Conservation (phyloP, 2,113 vertebrate genomes). For the cattle (Bos taurus) region DNA sequence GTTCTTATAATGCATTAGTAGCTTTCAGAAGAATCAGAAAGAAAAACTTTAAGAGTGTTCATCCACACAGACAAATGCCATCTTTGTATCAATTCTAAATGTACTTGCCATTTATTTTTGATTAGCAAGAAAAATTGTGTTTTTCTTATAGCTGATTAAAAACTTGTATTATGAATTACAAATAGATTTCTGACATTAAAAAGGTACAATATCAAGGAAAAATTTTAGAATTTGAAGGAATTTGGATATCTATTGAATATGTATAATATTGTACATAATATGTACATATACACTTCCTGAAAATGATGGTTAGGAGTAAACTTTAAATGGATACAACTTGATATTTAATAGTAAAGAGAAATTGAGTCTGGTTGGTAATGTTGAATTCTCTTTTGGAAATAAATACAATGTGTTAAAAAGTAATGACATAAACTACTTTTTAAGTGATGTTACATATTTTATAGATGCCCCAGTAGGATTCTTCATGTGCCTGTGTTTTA, state of each 20-base stretch:
- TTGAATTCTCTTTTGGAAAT: constrained; percentile 64
- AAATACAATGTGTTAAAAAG: constrained; percentile 57
- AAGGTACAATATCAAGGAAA: neutral
- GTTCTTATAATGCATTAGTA: neutral
- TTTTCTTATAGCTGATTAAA: neutral
- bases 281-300: neutral
- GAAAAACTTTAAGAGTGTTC: neutral
- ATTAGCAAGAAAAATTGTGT: neutral
- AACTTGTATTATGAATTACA: neutral
- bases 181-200: neutral
- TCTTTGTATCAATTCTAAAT: neutral
- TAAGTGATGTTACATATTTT: constrained; percentile 26
- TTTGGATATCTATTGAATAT: neutral
- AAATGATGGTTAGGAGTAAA: neutral
- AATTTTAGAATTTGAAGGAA: neutral
- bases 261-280: neutral
- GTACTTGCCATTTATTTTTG: neutral
- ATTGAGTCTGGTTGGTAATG: constrained; percentile 2
- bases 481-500: neutral
- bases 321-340: neutral
- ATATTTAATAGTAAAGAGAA: constrained; percentile 28
- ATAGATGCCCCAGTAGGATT: constrained; percentile 51
- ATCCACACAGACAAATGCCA: neutral
- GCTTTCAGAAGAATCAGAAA: neutral
- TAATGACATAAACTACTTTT: constrained; percentile 45